Evolutionary conservation across 2,888 invertebrate genomes (phyloP).

Genomic region (Uropetala carovei): DNA sequence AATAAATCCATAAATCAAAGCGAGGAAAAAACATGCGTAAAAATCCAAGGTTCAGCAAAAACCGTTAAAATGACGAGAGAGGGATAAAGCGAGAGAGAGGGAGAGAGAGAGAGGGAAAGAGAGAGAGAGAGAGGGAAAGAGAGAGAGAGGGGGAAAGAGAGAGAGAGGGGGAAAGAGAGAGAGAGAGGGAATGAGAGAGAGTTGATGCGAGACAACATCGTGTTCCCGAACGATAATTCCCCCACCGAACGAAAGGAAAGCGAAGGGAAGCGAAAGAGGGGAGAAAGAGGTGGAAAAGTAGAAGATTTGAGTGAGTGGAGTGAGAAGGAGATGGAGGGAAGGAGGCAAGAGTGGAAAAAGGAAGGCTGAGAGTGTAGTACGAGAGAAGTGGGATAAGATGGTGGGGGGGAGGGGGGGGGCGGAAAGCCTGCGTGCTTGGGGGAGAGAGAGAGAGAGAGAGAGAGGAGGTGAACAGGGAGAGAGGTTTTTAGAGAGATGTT

Average conservation of each 20-base stretch:
- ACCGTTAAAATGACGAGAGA: too few species aligned
- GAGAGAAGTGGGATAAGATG: not conserved
- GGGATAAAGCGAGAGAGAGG: too few species aligned
- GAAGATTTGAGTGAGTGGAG: not conserved
- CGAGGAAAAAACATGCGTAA: not conserved
- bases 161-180: too few species aligned
- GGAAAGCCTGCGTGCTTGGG: too few species aligned
- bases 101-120: too few species aligned
- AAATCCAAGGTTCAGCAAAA: not conserved
- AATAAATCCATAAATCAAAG: slow-evolving; percentile 15
- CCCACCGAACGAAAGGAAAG: not conserved
- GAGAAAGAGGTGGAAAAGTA: not conserved
- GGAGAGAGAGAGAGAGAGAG: not conserved
- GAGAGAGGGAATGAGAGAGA: too few species aligned
- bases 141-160: too few species aligned
- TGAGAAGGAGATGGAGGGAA: not conserved
- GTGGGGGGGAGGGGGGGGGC: not conserved
- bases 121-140: too few species aligned
- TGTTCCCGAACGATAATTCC: not conserved
- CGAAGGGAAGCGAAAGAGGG: not conserved
- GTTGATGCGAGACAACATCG: not conserved
- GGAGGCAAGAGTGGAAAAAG: not conserved
- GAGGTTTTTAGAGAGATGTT: slow-evolving; percentile 57
- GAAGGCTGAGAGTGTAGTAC: not conserved
- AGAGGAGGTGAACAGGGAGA: not conserved